phyloP scores from a whole-genome alignment of 2,797 vertebrate genomes.

The Apogon hyalosoma region DNA sequence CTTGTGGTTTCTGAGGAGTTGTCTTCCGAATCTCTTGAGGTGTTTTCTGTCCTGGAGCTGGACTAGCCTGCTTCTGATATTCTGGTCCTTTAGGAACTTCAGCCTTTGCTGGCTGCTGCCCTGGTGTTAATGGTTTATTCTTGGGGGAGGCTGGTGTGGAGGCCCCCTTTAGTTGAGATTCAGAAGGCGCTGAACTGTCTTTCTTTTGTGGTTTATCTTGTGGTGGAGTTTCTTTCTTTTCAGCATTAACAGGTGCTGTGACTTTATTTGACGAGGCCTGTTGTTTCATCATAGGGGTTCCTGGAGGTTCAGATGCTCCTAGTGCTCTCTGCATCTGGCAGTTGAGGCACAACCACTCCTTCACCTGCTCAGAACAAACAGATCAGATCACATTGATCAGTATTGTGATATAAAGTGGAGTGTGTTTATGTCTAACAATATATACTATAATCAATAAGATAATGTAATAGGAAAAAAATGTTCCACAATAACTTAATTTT shows the following conservation, averaged over 20 bases:
- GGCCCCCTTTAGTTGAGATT: constrained; percentile 60
- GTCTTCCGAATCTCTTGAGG: constrained; percentile 63
- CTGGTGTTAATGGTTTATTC: constrained; percentile 43
- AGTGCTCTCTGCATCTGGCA: constrained; percentile 97
- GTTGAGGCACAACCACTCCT: constrained; percentile 95
- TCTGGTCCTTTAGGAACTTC: constrained; percentile 73
- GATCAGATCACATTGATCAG: constrained; percentile 1
- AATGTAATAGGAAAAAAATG: background rate
- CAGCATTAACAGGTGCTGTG: constrained; percentile 22
- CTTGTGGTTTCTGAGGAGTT: constrained; percentile 64
- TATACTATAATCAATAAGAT: background rate
- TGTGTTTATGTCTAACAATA: background rate
- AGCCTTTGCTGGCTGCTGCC: constrained; percentile 62
- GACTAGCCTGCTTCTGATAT: constrained; percentile 52
- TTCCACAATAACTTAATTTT: constrained; percentile 11
- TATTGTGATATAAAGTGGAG: background rate
- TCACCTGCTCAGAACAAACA: constrained; percentile 55
- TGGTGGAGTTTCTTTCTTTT: constrained; percentile 43
- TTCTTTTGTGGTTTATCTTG: constrained; percentile 56
- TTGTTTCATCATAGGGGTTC: constrained; percentile 74
- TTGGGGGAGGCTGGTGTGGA: constrained; percentile 63
- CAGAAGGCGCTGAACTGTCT: constrained; percentile 38
- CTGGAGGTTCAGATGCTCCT: constrained; percentile 84
- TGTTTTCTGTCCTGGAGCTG: constrained; percentile 70
- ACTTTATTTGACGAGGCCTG: constrained; percentile 73